These are phyloP conservation scores for Psittacus erithacus DNA, from an alignment of 2,113 vertebrate species.

Conservation along the genomic window DNA sequence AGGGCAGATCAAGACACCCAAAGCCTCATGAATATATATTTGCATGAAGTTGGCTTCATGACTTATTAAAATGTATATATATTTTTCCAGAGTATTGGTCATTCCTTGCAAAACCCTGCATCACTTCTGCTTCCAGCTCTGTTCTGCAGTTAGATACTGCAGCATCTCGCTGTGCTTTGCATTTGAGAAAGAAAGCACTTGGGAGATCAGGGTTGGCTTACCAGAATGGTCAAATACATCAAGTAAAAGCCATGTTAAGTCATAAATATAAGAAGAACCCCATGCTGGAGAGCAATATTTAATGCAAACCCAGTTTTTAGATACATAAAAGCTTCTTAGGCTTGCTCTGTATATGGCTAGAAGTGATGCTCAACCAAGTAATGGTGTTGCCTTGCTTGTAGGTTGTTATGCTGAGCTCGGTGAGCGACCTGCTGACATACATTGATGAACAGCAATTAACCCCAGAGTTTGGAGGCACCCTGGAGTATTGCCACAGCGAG, in stretches of 20 bases:
- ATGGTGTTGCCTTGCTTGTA: slow-evolving; percentile 55
- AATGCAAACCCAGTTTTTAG: accelerated
- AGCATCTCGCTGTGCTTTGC: not conserved
- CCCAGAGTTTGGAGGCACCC: slow-evolving; percentile 93
- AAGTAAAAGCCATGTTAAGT: not conserved
- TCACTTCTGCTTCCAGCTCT: not conserved
- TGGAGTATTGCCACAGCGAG: slow-evolving; percentile 95
- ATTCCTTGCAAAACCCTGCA: not conserved
- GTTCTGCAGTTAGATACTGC: not conserved
- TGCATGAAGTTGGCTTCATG: not conserved
- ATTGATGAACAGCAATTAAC: slow-evolving; percentile 95
- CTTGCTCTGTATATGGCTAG: not conserved
- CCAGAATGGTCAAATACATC: not conserved
- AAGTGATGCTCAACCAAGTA: not conserved
- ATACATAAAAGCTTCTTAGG: not conserved
- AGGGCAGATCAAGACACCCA: not conserved
- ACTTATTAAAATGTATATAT: not conserved
- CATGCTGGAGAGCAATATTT: not conserved
- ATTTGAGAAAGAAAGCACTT: not conserved
- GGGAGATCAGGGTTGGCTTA: not conserved
- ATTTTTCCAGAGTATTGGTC: not conserved
- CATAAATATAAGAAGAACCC: not conserved
- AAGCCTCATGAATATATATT: not conserved
- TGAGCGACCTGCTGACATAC: slow-evolving; percentile 92
- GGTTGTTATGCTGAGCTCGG: slow-evolving; percentile 98